Base-by-base conservation (phyloP, 2,113 vertebrate genomes). In the Apistogramma diplotaenia region DNA sequence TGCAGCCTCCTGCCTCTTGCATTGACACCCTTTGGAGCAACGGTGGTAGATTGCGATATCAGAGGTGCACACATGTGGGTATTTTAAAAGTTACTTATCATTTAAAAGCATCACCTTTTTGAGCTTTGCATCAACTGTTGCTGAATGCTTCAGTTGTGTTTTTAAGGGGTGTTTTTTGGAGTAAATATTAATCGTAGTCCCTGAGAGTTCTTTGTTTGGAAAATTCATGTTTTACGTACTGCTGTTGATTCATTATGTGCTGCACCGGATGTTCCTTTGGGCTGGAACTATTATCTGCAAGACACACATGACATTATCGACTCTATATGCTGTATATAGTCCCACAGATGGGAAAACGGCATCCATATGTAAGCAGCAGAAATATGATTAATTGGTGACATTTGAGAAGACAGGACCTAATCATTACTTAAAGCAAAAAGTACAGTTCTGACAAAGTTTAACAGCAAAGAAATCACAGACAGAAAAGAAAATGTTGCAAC, bases 11-110 rank as follows among this genome's bases (percentile, higher is more conserved):
- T 5, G 19, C 9, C 51, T 5, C 23, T 12, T 12, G 74, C 31
- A 6, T 46, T 40, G 21, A 67, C 71, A 31, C 57, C 8, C 31
- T 27, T 4, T 55, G n/a, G 49, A 25, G 31, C 27, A 46, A 70
- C 46, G 21, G 21, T 19, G 15, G 82, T 4, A 93, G 94, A 94
- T 95, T 94, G 80, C 51, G 70, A 95, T 95, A 96, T 96, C 94
- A 93, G 89, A 3, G 62, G 60, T 23, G 76, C 80, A 62, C 94
- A 95, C 76, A 80, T 82, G 88, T 40, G 33, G n/a, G n/a, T 33
- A 15, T 16, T 67, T 67, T 49, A 49, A 49, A 35, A 67, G 49
- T 49, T 3, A n/a, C 43, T 70, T 2, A 54, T 49, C 6, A 49
- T 49, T 21, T 54, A 21, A 11, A 54, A 54, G 4, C n/a, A 8